phyloP scores from a whole-genome alignment of 35 echinoderm and acorn worm species.

The Ophiothrix spiculata region DNA sequence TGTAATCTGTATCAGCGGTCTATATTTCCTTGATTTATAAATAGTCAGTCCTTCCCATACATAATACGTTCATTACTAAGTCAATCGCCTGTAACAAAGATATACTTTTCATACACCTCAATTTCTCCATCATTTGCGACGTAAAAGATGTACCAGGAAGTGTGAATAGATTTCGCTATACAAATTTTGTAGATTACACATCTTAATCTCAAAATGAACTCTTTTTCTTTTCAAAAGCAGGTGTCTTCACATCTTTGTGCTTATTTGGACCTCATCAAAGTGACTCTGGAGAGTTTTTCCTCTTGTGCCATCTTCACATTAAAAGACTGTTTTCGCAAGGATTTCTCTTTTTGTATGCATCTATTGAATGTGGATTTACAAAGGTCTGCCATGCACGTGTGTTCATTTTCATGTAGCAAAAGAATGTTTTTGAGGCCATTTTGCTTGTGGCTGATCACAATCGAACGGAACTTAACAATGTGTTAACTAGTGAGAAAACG shows the following conservation, averaged over 20 bases:
- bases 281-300: not conserved
- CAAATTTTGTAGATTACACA: no score
- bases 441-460: not conserved
- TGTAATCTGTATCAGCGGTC: no score
- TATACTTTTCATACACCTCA: not conserved
- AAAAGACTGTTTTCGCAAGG: not conserved
- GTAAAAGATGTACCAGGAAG: no score
- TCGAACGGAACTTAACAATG: not conserved
- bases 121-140: no score
- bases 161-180: no score
- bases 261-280: slow-evolving; percentile 4
- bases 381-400: not conserved
- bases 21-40: no score
- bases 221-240: slow-evolving; percentile 1
- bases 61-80: slow-evolving; percentile 5
- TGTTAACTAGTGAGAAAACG: slow-evolving; percentile 1
- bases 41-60: not conserved
- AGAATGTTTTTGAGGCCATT: not conserved
- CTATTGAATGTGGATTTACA: not conserved
- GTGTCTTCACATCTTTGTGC: not conserved
- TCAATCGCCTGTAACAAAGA: slow-evolving; percentile 2
- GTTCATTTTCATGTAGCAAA: slow-evolving; percentile 4
- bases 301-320: not conserved
- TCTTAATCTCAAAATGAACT: slow-evolving; percentile 6
- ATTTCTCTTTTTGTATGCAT: not conserved